Percentiles rank a stretch among this genome's conserved stretches.
Conservation (phyloP, 2,797 vertebrate genomes). For the Sebastes itinus region DNA sequence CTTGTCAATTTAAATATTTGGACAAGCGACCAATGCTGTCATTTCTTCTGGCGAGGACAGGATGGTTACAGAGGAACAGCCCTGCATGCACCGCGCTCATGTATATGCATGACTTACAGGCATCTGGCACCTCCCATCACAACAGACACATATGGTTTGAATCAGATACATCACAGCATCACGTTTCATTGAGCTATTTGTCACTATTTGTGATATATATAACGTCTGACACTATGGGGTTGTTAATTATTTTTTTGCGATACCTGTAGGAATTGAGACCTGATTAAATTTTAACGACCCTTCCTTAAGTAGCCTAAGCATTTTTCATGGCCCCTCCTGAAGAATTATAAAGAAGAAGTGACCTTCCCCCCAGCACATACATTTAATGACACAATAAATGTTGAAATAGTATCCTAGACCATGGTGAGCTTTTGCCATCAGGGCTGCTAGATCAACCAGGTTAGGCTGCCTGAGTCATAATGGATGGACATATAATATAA, state of each 20-base stretch:
- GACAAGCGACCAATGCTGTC: background rate
- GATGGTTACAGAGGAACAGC: constrained; percentile 1
- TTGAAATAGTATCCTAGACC: constrained; percentile 58
- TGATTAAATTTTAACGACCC: constrained; percentile 54
- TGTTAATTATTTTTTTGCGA: constrained; percentile 28
- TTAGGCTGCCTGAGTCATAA: constrained; percentile 7
- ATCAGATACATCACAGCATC: background rate
- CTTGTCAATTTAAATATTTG: constrained; percentile 9
- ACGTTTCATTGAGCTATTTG: constrained; percentile 23
- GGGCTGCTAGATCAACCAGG: constrained; percentile 19
- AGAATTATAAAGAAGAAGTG: constrained; percentile 44
- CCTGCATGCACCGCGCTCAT: background rate
- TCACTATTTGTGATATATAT: constrained; percentile 32
- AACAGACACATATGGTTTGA: background rate
- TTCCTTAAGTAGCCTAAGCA: constrained; percentile 38
- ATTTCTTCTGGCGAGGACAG: background rate
- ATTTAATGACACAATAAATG: constrained; percentile 71
- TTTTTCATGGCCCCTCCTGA: constrained; percentile 53
- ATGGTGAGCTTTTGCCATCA: constrained; percentile 23
- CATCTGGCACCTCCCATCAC: background rate
- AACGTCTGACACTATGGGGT: constrained; percentile 18
- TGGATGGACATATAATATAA: background rate
- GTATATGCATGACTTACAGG: constrained; percentile 3
- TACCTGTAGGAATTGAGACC: constrained; percentile 41
- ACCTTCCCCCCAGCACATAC: constrained; percentile 61